Evolutionary conservation across 1,140 invertebrate genomes (phyloP), one percentile per base, ranked within the genome.

Genomic region (Nasonia longicornis): DNA sequence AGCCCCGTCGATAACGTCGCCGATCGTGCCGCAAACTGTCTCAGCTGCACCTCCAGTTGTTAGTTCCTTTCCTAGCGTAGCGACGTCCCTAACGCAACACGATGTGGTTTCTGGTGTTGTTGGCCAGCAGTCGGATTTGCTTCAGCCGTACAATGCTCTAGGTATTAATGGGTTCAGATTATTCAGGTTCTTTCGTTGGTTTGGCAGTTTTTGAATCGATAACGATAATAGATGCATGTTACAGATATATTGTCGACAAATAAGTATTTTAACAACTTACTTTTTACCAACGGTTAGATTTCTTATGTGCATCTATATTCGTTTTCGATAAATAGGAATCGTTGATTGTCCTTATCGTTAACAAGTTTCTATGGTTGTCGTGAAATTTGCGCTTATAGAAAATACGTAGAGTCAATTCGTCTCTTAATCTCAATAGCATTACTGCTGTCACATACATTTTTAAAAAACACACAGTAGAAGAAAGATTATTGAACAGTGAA

Each of bases 81-180:
- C 86, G 14, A 77, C 80, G 2, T 81, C 79, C 79, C 86, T 67
- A 10, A 76, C 79, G 26, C 80, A 81, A 26, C 80, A 77, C 74
- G 80, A 81, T 12, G 79, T 77, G 12, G 70, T 80, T 88, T n/a
- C 85, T 80, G 45, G 77, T 84, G 16, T 85, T 88, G 79, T 72
- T 22, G 86, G 81, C 73, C 87, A 88, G 79, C 87, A 87, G 66
- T 83, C 88, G 67, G 89, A 91, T 81, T 87, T 91, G 81, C 85
- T 91, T 80, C 89, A 90, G 84, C 84, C 89, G 67, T 90, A 87
- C 81, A 90, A 87, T 87, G 84, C 89, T 87, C 71, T 90, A 89
- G 89, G 90, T 90, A 88, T 81, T 52, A 26, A 20, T 77, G 48
- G 14, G 66, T 58, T 58, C 1, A 58, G 52, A 58, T n/a, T 0